Base-by-base conservation (phyloP, 30 jellyfish, hydroid and myxozoan genomes). In the Mastigias papua region DNA sequence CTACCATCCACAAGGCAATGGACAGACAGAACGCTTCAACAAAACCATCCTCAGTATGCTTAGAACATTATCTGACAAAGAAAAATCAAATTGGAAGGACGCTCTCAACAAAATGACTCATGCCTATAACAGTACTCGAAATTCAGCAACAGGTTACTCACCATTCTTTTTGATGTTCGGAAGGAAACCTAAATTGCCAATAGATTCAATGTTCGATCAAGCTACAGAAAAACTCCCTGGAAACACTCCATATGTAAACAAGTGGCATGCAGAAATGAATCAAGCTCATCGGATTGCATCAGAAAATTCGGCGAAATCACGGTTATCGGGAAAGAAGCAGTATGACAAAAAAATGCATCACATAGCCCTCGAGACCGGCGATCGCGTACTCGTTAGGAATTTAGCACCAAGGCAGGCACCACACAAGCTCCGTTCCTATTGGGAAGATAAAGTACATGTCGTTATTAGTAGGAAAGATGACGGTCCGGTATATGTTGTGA, bases 401-500 rank as follows among this genome's bases (percentile, higher is more conserved):
- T 33, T 46, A 46, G 16, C 48, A 25, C 86, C 54, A 33, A 35
- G 84, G 26, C 69, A 82, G n/a, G 89, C 49, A 48, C 89, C 79
- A 17, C 86, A 82, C 34, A 77, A 49, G 48, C 57, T 58, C 9
- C 79, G 89, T 27, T 29, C 81, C 22, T 58, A 77, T 54, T 77
- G 89, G 89, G 89, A 77, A 33, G 34, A 49, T 16, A 34, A 58
- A 28, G 80, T 81, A 22, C 60, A 81, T 1, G 20, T 48, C 31
- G 89, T 78, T 62, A n/a, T 78, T 42, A 78, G 51, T 22, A 78
- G 89, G 28, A 34, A 62, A 25, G 89, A 78, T n/a, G 60, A 63
- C 69, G 49, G 91, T 67, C 86, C 91, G 58, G 91, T 81, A 25
- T 64, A 81, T 51, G 37, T 21, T 21, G 73, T 81, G 34, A 82